These are phyloP conservation scores for Otocyon megalotis DNA, from an alignment of 2,113 vertebrate genomes.

Conservation along the genomic window DNA sequence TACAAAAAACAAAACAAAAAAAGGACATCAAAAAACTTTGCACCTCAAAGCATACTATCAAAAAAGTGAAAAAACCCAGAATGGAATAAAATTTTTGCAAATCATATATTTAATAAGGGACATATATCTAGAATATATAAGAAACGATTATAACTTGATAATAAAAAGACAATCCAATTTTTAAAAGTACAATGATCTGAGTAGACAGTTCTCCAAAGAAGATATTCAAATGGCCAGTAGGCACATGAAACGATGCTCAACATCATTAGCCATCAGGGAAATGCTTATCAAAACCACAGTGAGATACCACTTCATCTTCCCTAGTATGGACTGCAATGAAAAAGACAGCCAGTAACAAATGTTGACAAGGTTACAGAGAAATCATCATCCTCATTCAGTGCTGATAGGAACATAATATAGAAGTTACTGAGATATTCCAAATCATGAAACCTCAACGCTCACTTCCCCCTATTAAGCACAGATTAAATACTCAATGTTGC, in stretches of 20 bases:
- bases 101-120: background rate
- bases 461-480: background rate
- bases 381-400: background rate
- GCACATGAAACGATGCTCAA: background rate
- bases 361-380: background rate
- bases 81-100: background rate
- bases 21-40: background rate
- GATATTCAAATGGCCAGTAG: background rate
- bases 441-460: background rate
- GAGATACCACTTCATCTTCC: background rate
- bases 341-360: background rate
- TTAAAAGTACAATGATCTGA: background rate
- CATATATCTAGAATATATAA: background rate
- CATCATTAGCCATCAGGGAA: background rate
- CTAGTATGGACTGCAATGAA: background rate
- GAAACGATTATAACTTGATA: background rate
- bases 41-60: background rate
- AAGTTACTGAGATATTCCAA: background rate
- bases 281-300: background rate
- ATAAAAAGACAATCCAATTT: background rate
- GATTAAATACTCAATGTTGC: background rate
- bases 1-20: background rate
- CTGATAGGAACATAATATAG: background rate
- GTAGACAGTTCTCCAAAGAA: background rate
- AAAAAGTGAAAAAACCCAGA: background rate